Evolutionary conservation across 2,113 vertebrate genomes (phyloP).

Genomic region (Perca flavescens): DNA sequence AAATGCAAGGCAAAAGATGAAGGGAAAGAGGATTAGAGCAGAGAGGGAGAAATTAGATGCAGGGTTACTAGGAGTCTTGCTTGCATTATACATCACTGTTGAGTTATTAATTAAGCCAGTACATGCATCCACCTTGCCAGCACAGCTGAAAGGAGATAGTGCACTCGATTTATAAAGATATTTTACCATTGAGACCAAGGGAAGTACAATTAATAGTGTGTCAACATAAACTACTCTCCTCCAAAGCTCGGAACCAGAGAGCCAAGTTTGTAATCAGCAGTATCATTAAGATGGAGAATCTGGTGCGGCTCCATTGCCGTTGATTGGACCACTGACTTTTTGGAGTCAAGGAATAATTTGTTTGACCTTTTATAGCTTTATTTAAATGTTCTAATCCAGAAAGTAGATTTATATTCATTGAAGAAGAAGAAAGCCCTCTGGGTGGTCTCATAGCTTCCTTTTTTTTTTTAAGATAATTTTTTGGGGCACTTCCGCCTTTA

Average conservation of each 20-base stretch:
- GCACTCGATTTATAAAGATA: conserved; percentile 51
- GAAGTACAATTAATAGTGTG: conserved; percentile 66
- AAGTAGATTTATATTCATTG: conserved; percentile 61
- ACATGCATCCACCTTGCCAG: conserved; percentile 44
- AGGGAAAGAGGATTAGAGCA: not conserved
- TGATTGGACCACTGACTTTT: conserved; percentile 75
- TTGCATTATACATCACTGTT: conserved; percentile 55
- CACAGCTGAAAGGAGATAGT: conserved; percentile 42
- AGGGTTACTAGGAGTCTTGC: conserved; percentile 20
- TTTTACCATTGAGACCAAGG: conserved; percentile 41
- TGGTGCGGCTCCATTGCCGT: conserved; percentile 65
- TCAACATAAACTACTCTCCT: conserved; percentile 63
- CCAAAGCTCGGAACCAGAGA: conserved; percentile 44
- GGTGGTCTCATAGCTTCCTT: conserved; percentile 24
- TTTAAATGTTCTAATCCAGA: conserved; percentile 67
- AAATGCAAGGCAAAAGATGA: not conserved
- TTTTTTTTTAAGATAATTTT: not conserved
- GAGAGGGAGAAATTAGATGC: conserved; percentile 7
- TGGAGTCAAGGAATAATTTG: conserved; percentile 69
- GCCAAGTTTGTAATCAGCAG: conserved; percentile 69
- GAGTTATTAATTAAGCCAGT: conserved; percentile 55
- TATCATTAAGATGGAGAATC: conserved; percentile 73
- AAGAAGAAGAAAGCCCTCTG: conserved; percentile 15
- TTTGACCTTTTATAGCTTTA: conserved; percentile 76
- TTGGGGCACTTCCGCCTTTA: too few species aligned